Percentiles rank a stretch among this genome's conserved stretches.
phyloP scores from a whole-genome alignment of 2,888 invertebrate species.

The Drosophila meridiana region DNA sequence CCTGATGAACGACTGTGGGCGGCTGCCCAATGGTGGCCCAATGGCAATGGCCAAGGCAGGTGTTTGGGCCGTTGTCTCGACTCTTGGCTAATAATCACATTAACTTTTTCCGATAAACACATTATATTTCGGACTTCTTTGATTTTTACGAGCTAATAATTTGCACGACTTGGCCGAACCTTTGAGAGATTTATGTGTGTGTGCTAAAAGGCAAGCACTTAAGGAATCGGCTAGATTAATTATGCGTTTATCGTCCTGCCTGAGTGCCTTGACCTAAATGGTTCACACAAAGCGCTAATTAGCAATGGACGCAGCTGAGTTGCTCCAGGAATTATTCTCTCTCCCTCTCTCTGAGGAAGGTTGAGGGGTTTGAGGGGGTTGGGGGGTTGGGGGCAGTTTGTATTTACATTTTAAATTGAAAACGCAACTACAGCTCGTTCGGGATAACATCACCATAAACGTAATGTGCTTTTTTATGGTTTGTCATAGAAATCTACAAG shows the following conservation, averaged over 20 bases:
- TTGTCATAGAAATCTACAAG: slow-evolving; percentile 74
- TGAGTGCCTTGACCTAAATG: slow-evolving; percentile 63
- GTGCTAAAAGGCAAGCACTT: slow-evolving; percentile 33
- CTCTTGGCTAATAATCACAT: slow-evolving; percentile 72
- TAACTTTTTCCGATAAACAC: slow-evolving; percentile 75
- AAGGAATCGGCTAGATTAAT: slow-evolving; percentile 59
- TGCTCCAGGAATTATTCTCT: slow-evolving; percentile 21
- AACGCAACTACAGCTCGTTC: slow-evolving; percentile 41
- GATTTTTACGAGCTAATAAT: slow-evolving; percentile 69
- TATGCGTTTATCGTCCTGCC: slow-evolving; percentile 43
- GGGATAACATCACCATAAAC: slow-evolving; percentile 61
- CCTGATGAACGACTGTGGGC: slow-evolving; percentile 56
- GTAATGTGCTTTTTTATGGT: slow-evolving; percentile 70
- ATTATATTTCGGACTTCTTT: slow-evolving; percentile 65
- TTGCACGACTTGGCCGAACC: slow-evolving; percentile 39
- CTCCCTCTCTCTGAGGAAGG: not conserved
- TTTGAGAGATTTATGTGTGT: slow-evolving; percentile 1
- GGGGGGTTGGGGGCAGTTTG: not conserved
- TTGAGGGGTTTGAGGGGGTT: not conserved
- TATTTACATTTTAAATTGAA: slow-evolving; percentile 71
- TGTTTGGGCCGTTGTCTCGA: not conserved
- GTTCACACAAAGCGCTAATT: slow-evolving; percentile 43
- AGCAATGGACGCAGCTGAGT: slow-evolving; percentile 12
- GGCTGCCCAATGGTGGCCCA: slow-evolving; percentile 21
- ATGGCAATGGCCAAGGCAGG: not conserved